phyloP scores from a whole-genome alignment of 1,140 invertebrate genomes.

The Drosophila biarmipes region DNA sequence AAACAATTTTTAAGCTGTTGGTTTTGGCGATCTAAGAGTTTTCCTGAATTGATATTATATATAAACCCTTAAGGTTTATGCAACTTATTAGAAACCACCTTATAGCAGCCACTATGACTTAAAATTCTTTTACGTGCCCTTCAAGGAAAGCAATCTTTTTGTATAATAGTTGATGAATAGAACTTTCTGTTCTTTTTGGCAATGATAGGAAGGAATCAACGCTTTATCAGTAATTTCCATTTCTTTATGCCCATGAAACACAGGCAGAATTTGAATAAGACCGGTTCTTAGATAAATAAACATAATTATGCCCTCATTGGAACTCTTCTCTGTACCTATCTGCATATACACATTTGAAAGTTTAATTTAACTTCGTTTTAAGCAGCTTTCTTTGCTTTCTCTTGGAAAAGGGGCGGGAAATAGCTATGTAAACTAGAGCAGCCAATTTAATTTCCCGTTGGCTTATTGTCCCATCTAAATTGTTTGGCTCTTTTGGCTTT shows the following conservation, averaged over 20 bases:
- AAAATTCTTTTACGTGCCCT: no score
- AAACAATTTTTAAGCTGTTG: no score
- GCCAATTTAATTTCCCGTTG: constrained; percentile 61
- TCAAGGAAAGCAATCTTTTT: no score
- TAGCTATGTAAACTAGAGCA: constrained; percentile 32
- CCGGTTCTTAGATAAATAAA: constrained; percentile 12
- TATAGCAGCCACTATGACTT: no score
- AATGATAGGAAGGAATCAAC: no score
- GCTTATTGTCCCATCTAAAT: constrained; percentile 71
- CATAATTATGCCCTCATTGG: constrained; percentile 32
- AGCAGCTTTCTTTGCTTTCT: constrained; percentile 50
- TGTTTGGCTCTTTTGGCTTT: constrained; percentile 65
- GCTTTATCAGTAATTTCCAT: no score
- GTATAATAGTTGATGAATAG: no score
- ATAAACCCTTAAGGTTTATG: no score
- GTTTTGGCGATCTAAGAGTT: no score
- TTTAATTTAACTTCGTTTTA: constrained; percentile 43
- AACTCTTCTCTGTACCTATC: neutral
- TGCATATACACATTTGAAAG: constrained; percentile 17
- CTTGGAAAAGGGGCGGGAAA: neutral
- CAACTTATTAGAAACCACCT: no score
- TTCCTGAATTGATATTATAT: no score
- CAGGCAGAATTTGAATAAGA: constrained; percentile 22
- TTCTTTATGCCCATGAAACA: neutral
- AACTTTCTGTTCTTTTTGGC: no score